Percentiles rank a stretch among this genome's conserved stretches.
These are phyloP conservation scores for Caenorhabditis sulstoni DNA, from an alignment of 2,888 invertebrate species.

Conservation along the genomic window DNA sequence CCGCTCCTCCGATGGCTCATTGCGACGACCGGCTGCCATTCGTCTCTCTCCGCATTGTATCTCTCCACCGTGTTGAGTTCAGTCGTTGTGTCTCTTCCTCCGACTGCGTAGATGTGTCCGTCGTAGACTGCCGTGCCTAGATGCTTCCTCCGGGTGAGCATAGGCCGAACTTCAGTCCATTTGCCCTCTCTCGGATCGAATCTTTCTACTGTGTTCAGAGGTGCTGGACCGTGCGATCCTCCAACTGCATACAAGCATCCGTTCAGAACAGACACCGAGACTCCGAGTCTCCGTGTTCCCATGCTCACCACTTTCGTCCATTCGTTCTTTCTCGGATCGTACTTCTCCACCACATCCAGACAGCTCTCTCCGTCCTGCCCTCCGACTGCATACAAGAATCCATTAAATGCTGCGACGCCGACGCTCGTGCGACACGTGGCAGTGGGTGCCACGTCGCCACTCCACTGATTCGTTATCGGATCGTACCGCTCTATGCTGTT, in stretches of 20 bases:
- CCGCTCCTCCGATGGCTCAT: slow-evolving; percentile 98
- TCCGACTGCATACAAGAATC: slow-evolving; percentile 96
- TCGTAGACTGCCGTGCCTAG: slow-evolving; percentile 98
- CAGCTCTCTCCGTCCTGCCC: slow-evolving; percentile 95
- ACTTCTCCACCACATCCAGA: slow-evolving; percentile 89
- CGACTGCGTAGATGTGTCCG: slow-evolving; percentile 93
- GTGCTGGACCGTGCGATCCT: slow-evolving; percentile 97
- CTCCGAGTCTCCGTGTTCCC: slow-evolving; percentile 82
- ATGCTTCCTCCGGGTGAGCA: slow-evolving; percentile 97
- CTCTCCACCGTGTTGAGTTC: slow-evolving; percentile 93
- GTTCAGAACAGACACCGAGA: slow-evolving; percentile 84
- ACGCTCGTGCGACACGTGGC: slow-evolving; percentile 98
- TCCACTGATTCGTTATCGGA: slow-evolving; percentile 97
- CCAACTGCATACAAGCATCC: slow-evolving; percentile 97
- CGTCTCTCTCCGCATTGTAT: slow-evolving; percentile 94
- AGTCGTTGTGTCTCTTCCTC: slow-evolving; percentile 90
- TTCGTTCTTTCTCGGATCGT: slow-evolving; percentile 97
- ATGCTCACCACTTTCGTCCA: slow-evolving; percentile 94
- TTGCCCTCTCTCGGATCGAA: slow-evolving; percentile 91
- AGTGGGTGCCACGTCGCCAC: slow-evolving; percentile 97
- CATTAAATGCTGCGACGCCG: slow-evolving; percentile 96
- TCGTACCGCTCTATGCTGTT: slow-evolving; percentile 85
- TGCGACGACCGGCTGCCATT: slow-evolving; percentile 98
- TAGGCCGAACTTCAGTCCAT: slow-evolving; percentile 85
- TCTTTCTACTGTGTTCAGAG: slow-evolving; percentile 88